A percentile compares a stretch with the other conserved stretches of the same genome.
Conservation (phyloP, 2,113 vertebrate species). For the Odocoileus virginianus region DNA sequence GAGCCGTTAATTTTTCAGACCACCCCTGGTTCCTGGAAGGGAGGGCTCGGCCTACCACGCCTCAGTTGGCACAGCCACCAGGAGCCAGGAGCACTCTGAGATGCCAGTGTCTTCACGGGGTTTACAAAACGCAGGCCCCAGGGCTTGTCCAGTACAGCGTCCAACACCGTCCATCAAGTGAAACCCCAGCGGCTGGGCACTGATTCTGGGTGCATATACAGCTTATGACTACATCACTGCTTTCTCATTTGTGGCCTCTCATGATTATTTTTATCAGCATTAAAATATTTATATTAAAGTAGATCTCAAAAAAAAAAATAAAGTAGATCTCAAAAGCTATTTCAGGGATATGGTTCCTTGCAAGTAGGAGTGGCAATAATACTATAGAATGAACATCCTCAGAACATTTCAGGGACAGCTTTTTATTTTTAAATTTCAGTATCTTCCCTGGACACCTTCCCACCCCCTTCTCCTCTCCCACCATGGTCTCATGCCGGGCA, state of each 20-base stretch:
- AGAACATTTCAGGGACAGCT: constrained; percentile 23
- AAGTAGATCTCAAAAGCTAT: constrained; percentile 76
- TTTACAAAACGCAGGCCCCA: constrained; percentile 76
- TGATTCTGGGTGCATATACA: constrained; percentile 56
- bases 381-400: constrained; percentile 41
- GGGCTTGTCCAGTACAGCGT: constrained; percentile 61
- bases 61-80: constrained; percentile 72
- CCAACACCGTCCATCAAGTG: constrained; percentile 62
- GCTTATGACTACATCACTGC: constrained; percentile 63
- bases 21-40: constrained; percentile 83
- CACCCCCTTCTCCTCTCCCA: neutral
- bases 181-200: constrained; percentile 67
- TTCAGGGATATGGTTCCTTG: constrained; percentile 47
- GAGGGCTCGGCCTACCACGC: constrained; percentile 75
- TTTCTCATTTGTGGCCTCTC: constrained; percentile 79
- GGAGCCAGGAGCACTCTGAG: constrained; percentile 76
- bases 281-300: constrained; percentile 82
- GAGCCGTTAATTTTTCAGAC: constrained; percentile 85
- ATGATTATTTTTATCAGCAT: constrained; percentile 78
- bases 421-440: neutral
- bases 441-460: neutral
- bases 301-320: constrained; percentile 70
- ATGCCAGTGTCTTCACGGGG: constrained; percentile 73
- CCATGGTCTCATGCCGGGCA: neutral
- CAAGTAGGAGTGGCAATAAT: neutral